phyloP scores from a whole-genome alignment of 1,140 invertebrate species.

The Phymorhynchus buccinoides region DNA sequence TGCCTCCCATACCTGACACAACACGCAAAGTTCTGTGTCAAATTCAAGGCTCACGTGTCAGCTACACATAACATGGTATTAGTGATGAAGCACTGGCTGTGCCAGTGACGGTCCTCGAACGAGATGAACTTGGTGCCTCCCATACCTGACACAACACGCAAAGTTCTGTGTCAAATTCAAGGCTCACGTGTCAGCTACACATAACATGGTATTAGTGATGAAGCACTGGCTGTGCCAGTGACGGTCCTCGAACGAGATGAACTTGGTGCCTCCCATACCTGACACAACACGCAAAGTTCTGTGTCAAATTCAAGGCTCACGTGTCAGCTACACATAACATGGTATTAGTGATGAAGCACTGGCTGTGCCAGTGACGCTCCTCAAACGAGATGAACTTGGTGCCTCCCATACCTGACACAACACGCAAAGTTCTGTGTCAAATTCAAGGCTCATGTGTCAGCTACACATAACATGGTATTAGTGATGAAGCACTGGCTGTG shows the following conservation, averaged over 20 bases:
- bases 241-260: constrained; percentile 99
- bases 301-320: too few relatives aligned
- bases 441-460: too few relatives aligned
- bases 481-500: constrained; percentile 99
- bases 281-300: constrained; percentile 44
- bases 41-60: too few relatives aligned
- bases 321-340: too few relatives aligned
- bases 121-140: constrained; percentile 98
- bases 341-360: constrained; percentile 99
- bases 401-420: constrained; percentile 77
- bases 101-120: constrained; percentile 99
- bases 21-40: constrained; percentile 34
- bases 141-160: constrained; percentile 61
- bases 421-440: constrained; percentile 34
- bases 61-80: too few relatives aligned
- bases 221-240: constrained; percentile 99
- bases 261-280: constrained; percentile 87
- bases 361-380: constrained; percentile 99
- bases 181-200: too few relatives aligned
- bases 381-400: constrained; percentile 99
- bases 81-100: constrained; percentile 99
- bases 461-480: too few relatives aligned
- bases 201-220: too few relatives aligned
- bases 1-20: constrained; percentile 79
- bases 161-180: too few relatives aligned